phyloP scores from a whole-genome alignment of 2,888 invertebrate species.

The Rhorus exstirpatorius region DNA sequence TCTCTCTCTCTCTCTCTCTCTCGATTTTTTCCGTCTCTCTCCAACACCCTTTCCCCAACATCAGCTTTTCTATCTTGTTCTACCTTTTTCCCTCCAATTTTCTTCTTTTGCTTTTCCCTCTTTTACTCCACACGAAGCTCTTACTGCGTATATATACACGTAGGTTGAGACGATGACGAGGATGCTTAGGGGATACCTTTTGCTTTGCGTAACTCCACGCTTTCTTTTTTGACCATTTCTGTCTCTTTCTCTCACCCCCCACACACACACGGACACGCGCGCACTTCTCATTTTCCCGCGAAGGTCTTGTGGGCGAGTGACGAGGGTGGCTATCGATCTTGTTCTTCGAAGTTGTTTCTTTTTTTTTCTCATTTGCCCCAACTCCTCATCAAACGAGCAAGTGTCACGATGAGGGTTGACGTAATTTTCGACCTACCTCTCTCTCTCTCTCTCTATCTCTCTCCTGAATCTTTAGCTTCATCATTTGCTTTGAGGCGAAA shows the following conservation, averaged over 20 bases:
- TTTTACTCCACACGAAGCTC: slow-evolving; percentile 29
- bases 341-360: slow-evolving; percentile 56
- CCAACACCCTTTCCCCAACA: slow-evolving; percentile 9
- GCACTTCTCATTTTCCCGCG: slow-evolving; percentile 33
- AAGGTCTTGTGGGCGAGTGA: slow-evolving; percentile 59
- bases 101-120: slow-evolving; percentile 32
- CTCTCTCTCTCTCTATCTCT: slow-evolving; percentile 20
- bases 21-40: neutral
- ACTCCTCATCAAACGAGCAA: slow-evolving; percentile 45
- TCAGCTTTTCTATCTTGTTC: slow-evolving; percentile 41
- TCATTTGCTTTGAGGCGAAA: slow-evolving; percentile 19
- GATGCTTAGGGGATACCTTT: slow-evolving; percentile 85
- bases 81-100: slow-evolving; percentile 14
- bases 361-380: slow-evolving; percentile 36
- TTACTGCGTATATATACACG: slow-evolving; percentile 27
- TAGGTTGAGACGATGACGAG: slow-evolving; percentile 78
- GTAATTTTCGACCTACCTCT: slow-evolving; percentile 42
- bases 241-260: slow-evolving; percentile 63
- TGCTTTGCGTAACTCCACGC: slow-evolving; percentile 37
- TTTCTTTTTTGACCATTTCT: slow-evolving; percentile 62
- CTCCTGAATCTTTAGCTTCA: neutral
- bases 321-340: slow-evolving; percentile 68
- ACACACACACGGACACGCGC: neutral
- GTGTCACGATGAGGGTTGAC: slow-evolving; percentile 50
- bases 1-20: too few species aligned